Conservation (phyloP, 2,113 vertebrate species). For the Sander vitreus region DNA sequence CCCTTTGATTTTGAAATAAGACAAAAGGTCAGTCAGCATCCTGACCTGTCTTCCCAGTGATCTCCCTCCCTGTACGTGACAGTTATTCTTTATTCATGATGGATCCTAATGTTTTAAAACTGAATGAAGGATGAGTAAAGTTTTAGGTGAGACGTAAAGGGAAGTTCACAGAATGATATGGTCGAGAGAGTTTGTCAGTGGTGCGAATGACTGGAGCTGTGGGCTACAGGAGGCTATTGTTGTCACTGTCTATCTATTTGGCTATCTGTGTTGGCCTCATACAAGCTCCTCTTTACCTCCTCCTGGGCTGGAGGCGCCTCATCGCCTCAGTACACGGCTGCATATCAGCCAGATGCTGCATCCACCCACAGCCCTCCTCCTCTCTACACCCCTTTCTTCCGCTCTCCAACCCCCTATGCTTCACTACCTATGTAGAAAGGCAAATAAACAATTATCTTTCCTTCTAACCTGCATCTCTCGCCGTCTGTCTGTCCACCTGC, state of each 20-base stretch:
- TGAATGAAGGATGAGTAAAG: conserved; percentile 53
- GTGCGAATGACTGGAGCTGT: conserved; percentile 24
- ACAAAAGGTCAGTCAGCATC: conserved; percentile 81
- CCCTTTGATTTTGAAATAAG: conserved; percentile 87
- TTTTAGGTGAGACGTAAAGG: conserved; percentile 41
- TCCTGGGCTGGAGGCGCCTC: conserved; percentile 65
- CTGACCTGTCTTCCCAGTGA: conserved; percentile 47
- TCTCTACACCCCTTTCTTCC: conserved; percentile 1
- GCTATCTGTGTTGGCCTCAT: conserved; percentile 45
- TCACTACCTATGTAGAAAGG: conserved; percentile 18
- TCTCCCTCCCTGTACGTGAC: conserved; percentile 40
- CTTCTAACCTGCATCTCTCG: conserved; percentile 29
- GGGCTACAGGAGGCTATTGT: conserved; percentile 52
- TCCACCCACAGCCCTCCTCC: conserved; percentile 45
- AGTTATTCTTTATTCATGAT: conserved; percentile 70
- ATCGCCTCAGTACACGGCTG: conserved; percentile 48
- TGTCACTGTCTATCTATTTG: conserved; percentile 42
- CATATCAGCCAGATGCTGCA: conserved; percentile 70
- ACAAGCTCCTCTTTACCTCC: conserved; percentile 51
- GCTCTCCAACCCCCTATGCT: not conserved
- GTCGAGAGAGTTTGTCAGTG: conserved; percentile 36
- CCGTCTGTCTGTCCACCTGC: conserved; percentile 42
- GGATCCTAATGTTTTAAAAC: conserved; percentile 51
- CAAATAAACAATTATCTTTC: conserved; percentile 34
- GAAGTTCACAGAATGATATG: conserved; percentile 28